phyloP scores from a whole-genome alignment of 1,140 invertebrate genomes.

The Papilio polytes region DNA sequence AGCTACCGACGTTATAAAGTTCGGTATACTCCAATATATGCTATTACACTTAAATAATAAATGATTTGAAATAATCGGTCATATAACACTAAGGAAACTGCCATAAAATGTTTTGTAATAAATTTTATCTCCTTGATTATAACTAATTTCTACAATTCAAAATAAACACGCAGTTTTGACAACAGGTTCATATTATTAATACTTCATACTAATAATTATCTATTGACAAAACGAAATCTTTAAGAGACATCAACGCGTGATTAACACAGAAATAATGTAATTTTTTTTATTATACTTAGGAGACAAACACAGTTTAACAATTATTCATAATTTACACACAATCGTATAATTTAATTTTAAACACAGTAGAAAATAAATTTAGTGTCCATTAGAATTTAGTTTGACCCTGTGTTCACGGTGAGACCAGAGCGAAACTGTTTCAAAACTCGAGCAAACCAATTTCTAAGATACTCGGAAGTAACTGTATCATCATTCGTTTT shows the following conservation, averaged over 20 bases:
- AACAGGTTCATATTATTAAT: not conserved
- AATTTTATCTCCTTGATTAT: no score
- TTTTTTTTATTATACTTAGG: not conserved
- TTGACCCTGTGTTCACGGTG: not conserved
- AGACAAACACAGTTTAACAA: no score
- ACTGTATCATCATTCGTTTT: conserved; percentile 34
- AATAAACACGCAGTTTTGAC: not conserved
- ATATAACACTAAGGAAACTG: no score
- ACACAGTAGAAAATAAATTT: not conserved
- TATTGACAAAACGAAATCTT: conserved; percentile 48
- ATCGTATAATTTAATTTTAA: not conserved
- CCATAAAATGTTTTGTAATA: no score
- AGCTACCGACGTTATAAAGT: no score
- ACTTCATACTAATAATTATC: conserved; percentile 7
- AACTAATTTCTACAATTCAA: no score
- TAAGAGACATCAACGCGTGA: conserved; percentile 69
- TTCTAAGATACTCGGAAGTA: conserved; percentile 24
- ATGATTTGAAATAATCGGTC: no score
- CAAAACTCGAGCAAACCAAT: conserved; percentile 4
- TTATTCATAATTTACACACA: not conserved
- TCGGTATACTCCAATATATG: no score
- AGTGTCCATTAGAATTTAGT: not conserved
- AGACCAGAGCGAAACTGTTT: conserved; percentile 14
- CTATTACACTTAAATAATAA: no score
- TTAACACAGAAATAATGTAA: not conserved